A percentile compares a stretch with the other conserved stretches of the same genome.
Conservation (phyloP, 2,888 invertebrate species). For the Noctuana brunneofusca region DNA sequence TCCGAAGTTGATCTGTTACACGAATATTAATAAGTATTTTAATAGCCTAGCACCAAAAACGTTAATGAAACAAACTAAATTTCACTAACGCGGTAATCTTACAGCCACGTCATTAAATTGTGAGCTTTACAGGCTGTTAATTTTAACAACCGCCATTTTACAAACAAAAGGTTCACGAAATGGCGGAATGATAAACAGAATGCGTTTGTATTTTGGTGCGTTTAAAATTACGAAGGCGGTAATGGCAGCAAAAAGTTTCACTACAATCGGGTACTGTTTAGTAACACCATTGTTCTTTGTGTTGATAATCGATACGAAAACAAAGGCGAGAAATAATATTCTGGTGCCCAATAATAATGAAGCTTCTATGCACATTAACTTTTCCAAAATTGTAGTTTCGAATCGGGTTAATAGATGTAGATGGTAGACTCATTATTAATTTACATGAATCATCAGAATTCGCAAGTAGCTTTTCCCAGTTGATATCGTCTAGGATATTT, state of each 20-base stretch:
- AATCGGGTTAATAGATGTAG: too few species aligned
- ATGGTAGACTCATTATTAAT: too few species aligned
- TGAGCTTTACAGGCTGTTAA: slow-evolving; percentile 19
- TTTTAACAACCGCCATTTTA: slow-evolving; percentile 24
- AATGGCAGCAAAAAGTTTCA: slow-evolving; percentile 37
- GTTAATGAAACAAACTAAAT: slow-evolving; percentile 7
- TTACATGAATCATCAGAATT: too few species aligned
- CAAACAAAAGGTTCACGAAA: slow-evolving; percentile 26
- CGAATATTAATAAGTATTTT: too few species aligned
- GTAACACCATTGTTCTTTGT: slow-evolving; percentile 42
- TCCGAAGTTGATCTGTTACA: too few species aligned
- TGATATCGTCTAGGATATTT: too few species aligned
- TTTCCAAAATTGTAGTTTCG: too few species aligned
- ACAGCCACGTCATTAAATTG: slow-evolving; percentile 1
- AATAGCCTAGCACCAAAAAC: not conserved
- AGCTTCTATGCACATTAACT: slow-evolving; percentile 13
- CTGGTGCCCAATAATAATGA: slow-evolving; percentile 8
- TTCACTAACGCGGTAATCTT: not conserved
- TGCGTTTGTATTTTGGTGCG: slow-evolving; percentile 19
- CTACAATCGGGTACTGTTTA: slow-evolving; percentile 38
- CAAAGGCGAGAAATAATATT: slow-evolving; percentile 42
- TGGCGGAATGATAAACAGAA: slow-evolving; percentile 22
- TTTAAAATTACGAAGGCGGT: slow-evolving; percentile 31
- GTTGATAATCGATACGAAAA: slow-evolving; percentile 41
- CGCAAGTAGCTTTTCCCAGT: too few species aligned